phyloP scores from a whole-genome alignment of 2,797 vertebrate genomes.

The Tamandua tetradactyla region DNA sequence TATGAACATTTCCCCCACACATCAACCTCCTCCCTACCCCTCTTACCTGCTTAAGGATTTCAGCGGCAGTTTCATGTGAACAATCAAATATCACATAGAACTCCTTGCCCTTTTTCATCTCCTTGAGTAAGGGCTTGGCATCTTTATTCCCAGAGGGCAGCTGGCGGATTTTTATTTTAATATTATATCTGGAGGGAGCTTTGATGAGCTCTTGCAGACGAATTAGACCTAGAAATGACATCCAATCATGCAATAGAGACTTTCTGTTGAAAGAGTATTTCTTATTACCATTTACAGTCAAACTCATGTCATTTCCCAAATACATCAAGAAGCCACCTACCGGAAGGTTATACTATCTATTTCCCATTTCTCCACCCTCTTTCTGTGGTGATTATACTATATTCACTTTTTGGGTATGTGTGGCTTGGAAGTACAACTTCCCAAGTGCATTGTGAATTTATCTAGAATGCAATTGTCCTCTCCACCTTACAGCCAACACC shows the following conservation, averaged over 20 bases:
- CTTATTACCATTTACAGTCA: constrained; percentile 59
- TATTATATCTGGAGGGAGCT: constrained; percentile 98
- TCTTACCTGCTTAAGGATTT: constrained; percentile 96
- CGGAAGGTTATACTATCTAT: constrained; percentile 37
- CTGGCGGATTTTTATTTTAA: constrained; percentile 99
- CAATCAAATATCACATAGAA: constrained; percentile 98
- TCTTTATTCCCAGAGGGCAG: constrained; percentile 96
- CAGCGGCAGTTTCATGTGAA: constrained; percentile 93
- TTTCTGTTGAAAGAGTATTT: constrained; percentile 29
- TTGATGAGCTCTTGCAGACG: constrained; percentile 99
- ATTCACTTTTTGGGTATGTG: constrained; percentile 22
- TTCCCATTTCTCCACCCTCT: constrained; percentile 60
- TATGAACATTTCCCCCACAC: background rate
- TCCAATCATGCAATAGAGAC: constrained; percentile 55
- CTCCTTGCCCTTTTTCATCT: constrained; percentile 99
- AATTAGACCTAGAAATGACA: constrained; percentile 91
- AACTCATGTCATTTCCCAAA: constrained; percentile 1
- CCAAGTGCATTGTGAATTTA: constrained; percentile 37
- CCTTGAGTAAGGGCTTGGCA: constrained; percentile 95
- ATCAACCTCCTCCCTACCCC: fast-evolving
- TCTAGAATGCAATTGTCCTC: background rate
- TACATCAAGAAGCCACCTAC: constrained; percentile 29
- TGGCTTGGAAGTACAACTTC: constrained; percentile 47
- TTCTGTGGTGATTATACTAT: background rate
- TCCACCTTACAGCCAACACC: background rate